phyloP scores from a whole-genome alignment of 2,888 invertebrate genomes.

The Ectemnius continuus region DNA sequence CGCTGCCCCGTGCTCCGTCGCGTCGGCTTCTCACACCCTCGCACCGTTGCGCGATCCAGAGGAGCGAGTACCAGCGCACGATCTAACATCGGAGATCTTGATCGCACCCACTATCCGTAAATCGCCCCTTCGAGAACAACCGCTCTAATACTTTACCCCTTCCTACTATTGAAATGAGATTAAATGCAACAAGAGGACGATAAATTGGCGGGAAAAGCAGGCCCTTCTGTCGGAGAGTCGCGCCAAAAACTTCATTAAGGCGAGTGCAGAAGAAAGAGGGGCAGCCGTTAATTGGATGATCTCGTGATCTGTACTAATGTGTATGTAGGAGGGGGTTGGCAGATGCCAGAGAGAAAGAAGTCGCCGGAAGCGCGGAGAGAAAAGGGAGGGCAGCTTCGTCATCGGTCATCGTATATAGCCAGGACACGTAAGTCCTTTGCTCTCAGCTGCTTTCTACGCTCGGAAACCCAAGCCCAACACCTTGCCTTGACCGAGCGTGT shows the following conservation, averaged over 20 bases:
- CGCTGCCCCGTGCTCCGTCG: background rate
- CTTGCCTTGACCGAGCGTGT: slow-evolving; percentile 2
- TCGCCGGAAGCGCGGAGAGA: slow-evolving; percentile 1
- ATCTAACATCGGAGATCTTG: too few species aligned
- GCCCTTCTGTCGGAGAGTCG: too few species aligned
- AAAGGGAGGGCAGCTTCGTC: slow-evolving; percentile 1
- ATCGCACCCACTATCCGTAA: too few species aligned
- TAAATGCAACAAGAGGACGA: too few species aligned
- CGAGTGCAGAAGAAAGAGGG: background rate
- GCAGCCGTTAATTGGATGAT: slow-evolving; percentile 1
- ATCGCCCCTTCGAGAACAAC: too few species aligned
- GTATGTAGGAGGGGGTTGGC: background rate
- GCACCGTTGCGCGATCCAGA: background rate
- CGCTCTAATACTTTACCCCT: too few species aligned
- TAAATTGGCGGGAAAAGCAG: too few species aligned
- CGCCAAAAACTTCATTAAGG: too few species aligned
- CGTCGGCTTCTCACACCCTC: background rate
- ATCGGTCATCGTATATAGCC: background rate
- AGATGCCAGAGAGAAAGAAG: background rate
- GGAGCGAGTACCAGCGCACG: too few species aligned
- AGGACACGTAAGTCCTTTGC: background rate
- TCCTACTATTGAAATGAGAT: too few species aligned
- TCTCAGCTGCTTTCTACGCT: background rate
- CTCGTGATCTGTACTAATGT: background rate
- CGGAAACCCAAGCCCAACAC: background rate